Base-by-base conservation (phyloP, 2,888 invertebrate genomes). In the Lacanobia wlatinum region DNA sequence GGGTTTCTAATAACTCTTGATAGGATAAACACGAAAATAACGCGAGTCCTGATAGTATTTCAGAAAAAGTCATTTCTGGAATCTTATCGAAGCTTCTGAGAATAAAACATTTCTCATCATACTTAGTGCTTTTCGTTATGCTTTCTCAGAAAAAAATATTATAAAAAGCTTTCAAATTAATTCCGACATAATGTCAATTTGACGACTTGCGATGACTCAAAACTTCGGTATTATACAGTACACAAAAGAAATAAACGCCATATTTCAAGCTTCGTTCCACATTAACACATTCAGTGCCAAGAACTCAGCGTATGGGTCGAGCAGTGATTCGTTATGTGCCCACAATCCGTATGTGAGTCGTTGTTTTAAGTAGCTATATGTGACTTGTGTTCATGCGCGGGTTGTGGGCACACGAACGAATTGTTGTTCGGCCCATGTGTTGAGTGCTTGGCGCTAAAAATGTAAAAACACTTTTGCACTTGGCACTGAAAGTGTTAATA, bases 251-350 rank as follows among this genome's bases (percentile, higher is more conserved):
- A 69, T 65, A 76, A 81, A 69, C 56, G 56, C 61, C 23, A 28
- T 69, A 58, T 65, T 81, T 65, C 76, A 76, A 69, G 76, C 69
- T 78, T 65, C 64, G 40, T 76, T 76, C 65, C 65, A 62, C 63
- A 52, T 71, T 70, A n/a, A n/a, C n/a, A n/a, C n/a, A n/a, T n/a
- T n/a, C n/a, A n/a, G n/a, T n/a, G n/a, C n/a, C n/a, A n/a, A n/a
- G n/a, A n/a, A n/a, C n/a, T n/a, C n/a, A n/a, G n/a, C n/a, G n/a
- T n/a, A n/a, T n/a, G n/a, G n/a, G n/a, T n/a, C n/a, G n/a, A n/a
- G n/a, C n/a, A n/a, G n/a, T n/a, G n/a, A n/a, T n/a, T n/a, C n/a
- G n/a, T n/a, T n/a, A n/a, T n/a, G n/a, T n/a, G n/a, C n/a, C n/a
- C n/a, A n/a, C n/a, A n/a, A n/a, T n/a, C n/a, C n/a, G n/a, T n/a